A percentile compares a stretch with the other conserved stretches of the same genome.
Evolutionary conservation across 2,797 vertebrate genomes (phyloP).

Genomic region (Chloroceryle amazona): DNA sequence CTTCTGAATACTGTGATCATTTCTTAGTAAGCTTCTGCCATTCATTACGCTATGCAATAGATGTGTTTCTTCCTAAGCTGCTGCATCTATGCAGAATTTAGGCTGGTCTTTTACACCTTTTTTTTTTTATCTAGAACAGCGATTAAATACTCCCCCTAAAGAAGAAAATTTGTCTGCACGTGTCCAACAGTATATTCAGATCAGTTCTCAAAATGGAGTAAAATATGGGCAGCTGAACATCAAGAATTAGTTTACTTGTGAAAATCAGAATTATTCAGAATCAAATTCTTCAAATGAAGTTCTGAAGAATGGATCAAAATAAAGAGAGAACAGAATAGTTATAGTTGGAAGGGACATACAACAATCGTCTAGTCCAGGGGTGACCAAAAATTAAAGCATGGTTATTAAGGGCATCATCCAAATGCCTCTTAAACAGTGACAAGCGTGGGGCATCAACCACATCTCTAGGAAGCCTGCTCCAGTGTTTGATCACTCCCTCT

Average conservation of each 20-base stretch:
- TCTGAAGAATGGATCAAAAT: not conserved
- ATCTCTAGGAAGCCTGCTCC: not conserved
- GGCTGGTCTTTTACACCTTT: not conserved
- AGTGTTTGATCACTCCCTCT: not conserved
- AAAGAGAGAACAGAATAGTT: not conserved
- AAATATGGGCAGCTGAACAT: not conserved
- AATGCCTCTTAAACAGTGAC: not conserved
- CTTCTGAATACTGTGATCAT: not conserved
- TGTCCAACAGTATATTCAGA: not conserved
- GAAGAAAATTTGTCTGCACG: not conserved
- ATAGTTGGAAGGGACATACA: not conserved
- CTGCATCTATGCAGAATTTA: not conserved
- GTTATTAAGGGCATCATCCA: not conserved
- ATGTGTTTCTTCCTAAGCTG: not conserved
- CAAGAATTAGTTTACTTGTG: not conserved
- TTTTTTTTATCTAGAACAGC: not conserved
- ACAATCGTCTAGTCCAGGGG: too few relatives aligned
- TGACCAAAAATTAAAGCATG: not conserved
- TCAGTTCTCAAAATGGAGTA: not conserved
- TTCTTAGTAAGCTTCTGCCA: not conserved
- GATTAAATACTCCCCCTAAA: not conserved
- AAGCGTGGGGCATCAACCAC: rapidly evolving
- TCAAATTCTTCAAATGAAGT: not conserved
- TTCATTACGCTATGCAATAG: not conserved
- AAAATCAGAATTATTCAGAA: not conserved